phyloP scores from a whole-genome alignment of 2,113 vertebrate genomes.

The Rattus norvegicus region GRCr8 NC_086024.1:40356001-40356500 shows the following conservation, averaged over 20 bases:
- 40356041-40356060: neutral
- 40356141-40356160: neutral
- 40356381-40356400: neutral
- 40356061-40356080: neutral
- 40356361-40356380: neutral
- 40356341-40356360: neutral
- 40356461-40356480: neutral
- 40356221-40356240: neutral
- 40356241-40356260: neutral
- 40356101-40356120: neutral
- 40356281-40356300: neutral
- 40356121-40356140: neutral
- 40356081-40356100: neutral
- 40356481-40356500: neutral
- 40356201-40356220: neutral
- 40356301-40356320: neutral
- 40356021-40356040: neutral
- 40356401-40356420: neutral
- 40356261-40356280: neutral
- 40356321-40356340: neutral
- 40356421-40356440: neutral
- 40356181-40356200: neutral
- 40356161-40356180: neutral
- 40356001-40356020: neutral
- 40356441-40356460: neutral